phyloP scores from a whole-genome alignment of 2,113 vertebrate genomes.

The Myanophis thanlyinensis region DNA sequence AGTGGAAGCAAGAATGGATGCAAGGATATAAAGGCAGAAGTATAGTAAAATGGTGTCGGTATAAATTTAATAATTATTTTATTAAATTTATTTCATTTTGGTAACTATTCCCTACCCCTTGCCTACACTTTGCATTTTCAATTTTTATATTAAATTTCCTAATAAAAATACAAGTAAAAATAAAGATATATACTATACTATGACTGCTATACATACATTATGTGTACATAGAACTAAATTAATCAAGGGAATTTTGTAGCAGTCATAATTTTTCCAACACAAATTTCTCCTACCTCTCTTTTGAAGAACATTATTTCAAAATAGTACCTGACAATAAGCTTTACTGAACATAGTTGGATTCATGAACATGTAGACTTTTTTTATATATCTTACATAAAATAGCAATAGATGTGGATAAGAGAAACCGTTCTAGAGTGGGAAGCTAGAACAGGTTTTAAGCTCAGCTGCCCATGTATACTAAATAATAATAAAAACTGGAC shows the following conservation, averaged over 20 bases:
- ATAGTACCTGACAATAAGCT: not conserved
- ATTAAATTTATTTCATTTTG: not conserved
- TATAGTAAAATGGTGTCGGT: not conserved
- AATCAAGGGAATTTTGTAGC: constrained; percentile 64
- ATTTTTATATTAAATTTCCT: not conserved
- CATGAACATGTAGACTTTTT: not conserved
- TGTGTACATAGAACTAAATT: not conserved
- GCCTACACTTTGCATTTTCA: not conserved
- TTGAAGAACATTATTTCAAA: not conserved
- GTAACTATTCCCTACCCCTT: not conserved
- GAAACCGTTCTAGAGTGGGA: not conserved
- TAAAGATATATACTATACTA: not conserved
- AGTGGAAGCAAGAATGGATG: not conserved
- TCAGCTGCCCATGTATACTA: not conserved
- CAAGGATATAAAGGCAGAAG: not conserved
- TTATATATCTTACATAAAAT: not conserved
- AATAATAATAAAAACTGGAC: not conserved
- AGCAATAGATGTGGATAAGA: not conserved
- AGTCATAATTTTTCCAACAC: constrained; percentile 62
- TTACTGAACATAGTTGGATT: not conserved
- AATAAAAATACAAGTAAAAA: not conserved
- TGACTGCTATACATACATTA: not conserved
- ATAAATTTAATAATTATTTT: not conserved
- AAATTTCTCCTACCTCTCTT: constrained; percentile 21
- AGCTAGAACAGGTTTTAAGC: not conserved